phyloP scores from a whole-genome alignment of 2,888 invertebrate genomes.

The Endotricha flammealis region DNA sequence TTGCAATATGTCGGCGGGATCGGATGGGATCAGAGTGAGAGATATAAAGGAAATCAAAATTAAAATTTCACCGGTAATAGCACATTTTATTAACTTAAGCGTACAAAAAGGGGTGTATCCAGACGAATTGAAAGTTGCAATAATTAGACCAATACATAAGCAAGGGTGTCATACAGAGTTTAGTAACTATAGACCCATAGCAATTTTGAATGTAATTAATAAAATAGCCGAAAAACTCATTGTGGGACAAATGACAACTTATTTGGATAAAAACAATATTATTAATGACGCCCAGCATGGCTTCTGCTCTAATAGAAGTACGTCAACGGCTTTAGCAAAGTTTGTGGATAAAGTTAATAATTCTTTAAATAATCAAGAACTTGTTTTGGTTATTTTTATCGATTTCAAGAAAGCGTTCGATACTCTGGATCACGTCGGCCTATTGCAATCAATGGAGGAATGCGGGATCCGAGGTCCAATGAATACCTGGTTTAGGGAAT shows the following conservation, averaged over 20 bases:
- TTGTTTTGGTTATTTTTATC: constrained; percentile 13
- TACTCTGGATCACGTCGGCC: constrained; percentile 6
- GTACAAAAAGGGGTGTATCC: background rate
- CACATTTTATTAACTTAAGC: constrained; percentile 10
- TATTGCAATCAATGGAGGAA: constrained; percentile 19
- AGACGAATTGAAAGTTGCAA: constrained; percentile 10
- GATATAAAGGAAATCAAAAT: constrained; percentile 14
- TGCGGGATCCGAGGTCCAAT: constrained; percentile 18
- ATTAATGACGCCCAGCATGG: constrained; percentile 5
- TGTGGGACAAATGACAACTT: constrained; percentile 10
- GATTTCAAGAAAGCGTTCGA: too few species aligned
- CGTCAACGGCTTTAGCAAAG: background rate
- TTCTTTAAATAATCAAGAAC: background rate
- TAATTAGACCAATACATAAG: constrained; percentile 14
- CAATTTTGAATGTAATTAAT: constrained; percentile 11
- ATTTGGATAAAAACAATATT: constrained; percentile 12
- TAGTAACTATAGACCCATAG: too few species aligned
- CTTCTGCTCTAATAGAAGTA: constrained; percentile 4
- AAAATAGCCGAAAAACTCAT: constrained; percentile 15
- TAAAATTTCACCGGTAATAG: constrained; percentile 11
- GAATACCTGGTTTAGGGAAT: constrained; percentile 9
- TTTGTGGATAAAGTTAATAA: background rate
- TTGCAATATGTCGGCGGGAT: constrained; percentile 8
- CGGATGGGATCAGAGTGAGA: constrained; percentile 9
- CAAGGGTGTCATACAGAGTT: constrained; percentile 14